Base-by-base conservation (phyloP, 2,113 vertebrate genomes). In the Emydura subglobosa region DNA sequence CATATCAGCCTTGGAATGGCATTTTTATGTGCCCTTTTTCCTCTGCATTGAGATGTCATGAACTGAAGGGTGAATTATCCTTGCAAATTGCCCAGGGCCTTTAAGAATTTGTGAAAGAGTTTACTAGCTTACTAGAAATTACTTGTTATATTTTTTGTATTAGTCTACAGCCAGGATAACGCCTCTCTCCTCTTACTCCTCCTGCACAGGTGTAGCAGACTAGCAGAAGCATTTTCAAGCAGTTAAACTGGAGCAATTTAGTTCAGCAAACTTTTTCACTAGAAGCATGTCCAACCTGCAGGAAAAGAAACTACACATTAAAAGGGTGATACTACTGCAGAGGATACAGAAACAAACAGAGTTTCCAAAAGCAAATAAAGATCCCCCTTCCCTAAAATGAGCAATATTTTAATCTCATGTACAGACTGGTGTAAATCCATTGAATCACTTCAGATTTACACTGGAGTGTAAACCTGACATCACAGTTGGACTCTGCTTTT, bases 251-350 rank as follows among this genome's bases (percentile, higher is more conserved):
- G 94, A 97, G 92, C 90, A 90, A 92, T 94, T 94, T 91, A 92
- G 83, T 90, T 89, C 91, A 87, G 95, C 85, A 86, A 68, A 94
- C 85, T 92, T 96, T 95, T 95, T 54, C 88, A 72, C 87, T 31
- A 92, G 86, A 95, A 82, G 88, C 94, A 95, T 85, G 92, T 95
- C 91, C 89, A 85, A 61, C 82, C 94, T 97, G 83, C 89, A 94
- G 90, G 91, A 97, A 96, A 97, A 97, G 76, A 94, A 95, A 80
- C 95, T 94, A 89, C 87, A 90, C 89, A 97, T 93, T 92, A 92
- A 93, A 83, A 97, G 96, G 94, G 96, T 95, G 90, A 96, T 95
- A 49, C 74, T 92, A 95, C 88, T 92, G 89, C 87, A 86, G 92
- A 96, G 92, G 90, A 95, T 83, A 95, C 82, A 95, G 92, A 86